These are phyloP conservation scores for Trissolcus japonicus DNA, from an alignment of 2,888 invertebrate species.

Conservation along the genomic window DNA sequence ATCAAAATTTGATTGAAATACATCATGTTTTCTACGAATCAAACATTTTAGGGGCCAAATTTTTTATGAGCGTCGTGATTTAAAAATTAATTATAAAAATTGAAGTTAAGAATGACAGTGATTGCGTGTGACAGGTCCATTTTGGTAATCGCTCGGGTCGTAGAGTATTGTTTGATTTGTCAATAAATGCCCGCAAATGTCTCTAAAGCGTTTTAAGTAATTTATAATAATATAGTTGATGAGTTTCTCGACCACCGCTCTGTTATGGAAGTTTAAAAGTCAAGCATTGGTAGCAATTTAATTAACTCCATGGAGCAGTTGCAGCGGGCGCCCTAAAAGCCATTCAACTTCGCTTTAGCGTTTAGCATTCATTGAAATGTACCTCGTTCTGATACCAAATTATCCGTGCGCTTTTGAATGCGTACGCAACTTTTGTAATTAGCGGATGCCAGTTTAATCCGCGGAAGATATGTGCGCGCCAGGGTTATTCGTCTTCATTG, in stretches of 20 bases:
- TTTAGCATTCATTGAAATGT: constrained; percentile 52
- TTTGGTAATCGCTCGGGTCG: constrained; percentile 7
- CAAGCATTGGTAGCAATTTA: constrained; percentile 54
- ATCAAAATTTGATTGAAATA: too few relatives aligned
- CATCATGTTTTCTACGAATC: too few relatives aligned
- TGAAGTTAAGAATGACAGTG: background rate
- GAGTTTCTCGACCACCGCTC: constrained; percentile 43
- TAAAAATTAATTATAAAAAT: too few relatives aligned
- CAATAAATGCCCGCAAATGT: constrained; percentile 17
- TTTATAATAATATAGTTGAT: constrained; percentile 52
- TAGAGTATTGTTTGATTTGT: constrained; percentile 27
- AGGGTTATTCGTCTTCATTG: background rate
- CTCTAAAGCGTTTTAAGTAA: constrained; percentile 35
- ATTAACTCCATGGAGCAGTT: constrained; percentile 49
- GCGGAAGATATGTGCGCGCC: background rate
- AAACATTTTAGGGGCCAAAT: too few relatives aligned
- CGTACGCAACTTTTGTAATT: constrained; percentile 46
- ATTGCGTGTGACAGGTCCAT: constrained; percentile 13
- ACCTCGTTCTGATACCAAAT: constrained; percentile 53
- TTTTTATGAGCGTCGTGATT: too few relatives aligned
- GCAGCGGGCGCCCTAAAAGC: constrained; percentile 39
- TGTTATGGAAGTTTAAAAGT: constrained; percentile 50
- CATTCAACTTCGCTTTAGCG: constrained; percentile 46
- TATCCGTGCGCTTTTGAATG: constrained; percentile 46
- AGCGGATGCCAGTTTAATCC: constrained; percentile 14